Percentiles rank a stretch among this genome's conserved stretches.
These are phyloP conservation scores for Tetanocera ferruginea DNA, from an alignment of 2,888 invertebrate genomes.

Conservation along the genomic window DNA sequence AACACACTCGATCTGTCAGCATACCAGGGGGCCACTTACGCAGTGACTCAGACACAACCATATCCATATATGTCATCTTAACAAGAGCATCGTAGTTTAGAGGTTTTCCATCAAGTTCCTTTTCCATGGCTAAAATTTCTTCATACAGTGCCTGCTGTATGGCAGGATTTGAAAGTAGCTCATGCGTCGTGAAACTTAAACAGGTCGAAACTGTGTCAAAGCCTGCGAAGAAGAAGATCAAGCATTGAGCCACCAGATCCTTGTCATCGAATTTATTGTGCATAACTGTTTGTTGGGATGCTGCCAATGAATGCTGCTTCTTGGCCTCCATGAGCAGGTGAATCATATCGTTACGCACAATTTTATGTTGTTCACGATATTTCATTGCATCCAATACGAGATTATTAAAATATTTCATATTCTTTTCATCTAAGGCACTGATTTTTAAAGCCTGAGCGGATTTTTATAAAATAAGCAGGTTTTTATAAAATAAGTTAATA, in stretches of 20 bases:
- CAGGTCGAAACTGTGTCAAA: constrained; percentile 67
- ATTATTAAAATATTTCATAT: constrained; percentile 65
- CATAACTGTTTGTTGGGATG: neutral
- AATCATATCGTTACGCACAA: constrained; percentile 73
- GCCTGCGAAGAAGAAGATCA: constrained; percentile 72
- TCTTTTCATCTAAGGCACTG: constrained; percentile 60
- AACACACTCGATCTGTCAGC: constrained; percentile 69
- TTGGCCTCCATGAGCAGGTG: constrained; percentile 71
- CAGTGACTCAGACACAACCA: constrained; percentile 72
- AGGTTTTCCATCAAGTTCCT: constrained; percentile 64
- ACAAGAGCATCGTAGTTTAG: constrained; percentile 72
- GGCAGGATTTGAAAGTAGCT: constrained; percentile 72
- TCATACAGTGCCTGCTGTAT: constrained; percentile 71
- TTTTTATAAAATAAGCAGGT: neutral
- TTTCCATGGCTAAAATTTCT: constrained; percentile 71
- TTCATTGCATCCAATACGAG: constrained; percentile 69
- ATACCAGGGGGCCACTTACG: constrained; percentile 69
- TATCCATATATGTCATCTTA: constrained; percentile 73
- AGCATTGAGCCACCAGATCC: constrained; percentile 71
- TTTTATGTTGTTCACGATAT: constrained; percentile 68
- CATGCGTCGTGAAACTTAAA: constrained; percentile 71
- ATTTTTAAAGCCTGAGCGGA: constrained; percentile 48
- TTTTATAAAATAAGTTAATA: neutral
- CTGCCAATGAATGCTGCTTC: constrained; percentile 27
- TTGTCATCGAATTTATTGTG: constrained; percentile 44